Evolutionary conservation across 2,888 invertebrate genomes (phyloP).

Genomic region (Acrobasis repandana): DNA sequence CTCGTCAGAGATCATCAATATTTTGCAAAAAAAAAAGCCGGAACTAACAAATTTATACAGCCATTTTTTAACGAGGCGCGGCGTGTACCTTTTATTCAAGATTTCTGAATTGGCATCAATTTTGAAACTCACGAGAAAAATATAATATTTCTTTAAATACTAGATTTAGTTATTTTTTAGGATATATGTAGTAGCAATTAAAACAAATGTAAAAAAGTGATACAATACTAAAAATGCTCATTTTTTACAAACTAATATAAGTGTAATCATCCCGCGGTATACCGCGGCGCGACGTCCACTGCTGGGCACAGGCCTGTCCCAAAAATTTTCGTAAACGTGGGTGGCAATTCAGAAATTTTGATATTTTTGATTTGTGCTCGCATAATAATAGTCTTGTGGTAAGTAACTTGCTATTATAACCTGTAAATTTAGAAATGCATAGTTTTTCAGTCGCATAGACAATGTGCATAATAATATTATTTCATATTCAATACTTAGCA

Average conservation of each 20-base stretch:
- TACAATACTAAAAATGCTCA: too few relatives aligned
- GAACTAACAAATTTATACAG: constrained; percentile 11
- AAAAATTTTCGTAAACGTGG: too few relatives aligned
- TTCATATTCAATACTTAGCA: neutral
- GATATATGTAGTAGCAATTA: too few relatives aligned
- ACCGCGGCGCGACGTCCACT: too few relatives aligned
- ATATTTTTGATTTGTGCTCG: constrained; percentile 1
- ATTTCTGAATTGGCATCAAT: neutral
- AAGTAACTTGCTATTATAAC: constrained; percentile 2
- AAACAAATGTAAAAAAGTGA: too few relatives aligned
- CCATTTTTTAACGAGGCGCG: constrained; percentile 12
- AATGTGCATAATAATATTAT: neutral
- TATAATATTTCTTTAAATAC: too few relatives aligned
- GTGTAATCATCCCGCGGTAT: too few relatives aligned
- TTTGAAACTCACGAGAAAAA: too few relatives aligned
- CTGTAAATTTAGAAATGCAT: neutral
- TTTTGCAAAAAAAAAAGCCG: constrained; percentile 16
- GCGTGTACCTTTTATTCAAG: constrained; percentile 7
- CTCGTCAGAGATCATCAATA: constrained; percentile 10
- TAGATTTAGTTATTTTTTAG: too few relatives aligned
- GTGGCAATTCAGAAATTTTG: neutral
- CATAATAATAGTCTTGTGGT: neutral
- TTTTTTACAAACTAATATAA: too few relatives aligned
- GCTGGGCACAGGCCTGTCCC: too few relatives aligned
- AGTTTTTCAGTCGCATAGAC: neutral